Conservation (phyloP, 2,888 invertebrate genomes). For the Orthosia gothica region DNA sequence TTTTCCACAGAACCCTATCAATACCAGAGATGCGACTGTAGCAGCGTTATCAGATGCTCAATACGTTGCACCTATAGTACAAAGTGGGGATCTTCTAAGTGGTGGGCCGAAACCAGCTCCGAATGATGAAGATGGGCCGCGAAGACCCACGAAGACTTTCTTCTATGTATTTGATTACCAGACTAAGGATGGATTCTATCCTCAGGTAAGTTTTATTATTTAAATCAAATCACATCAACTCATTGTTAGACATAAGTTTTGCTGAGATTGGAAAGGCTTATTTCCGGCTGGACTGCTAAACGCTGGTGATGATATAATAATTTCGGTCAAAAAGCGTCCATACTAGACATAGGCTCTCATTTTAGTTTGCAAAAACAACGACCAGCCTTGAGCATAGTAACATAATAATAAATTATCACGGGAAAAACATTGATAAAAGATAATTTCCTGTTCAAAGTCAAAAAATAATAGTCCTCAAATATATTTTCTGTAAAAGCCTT, state of each 20-base stretch:
- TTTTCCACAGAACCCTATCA: slow-evolving; percentile 95
- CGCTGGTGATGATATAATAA: neutral
- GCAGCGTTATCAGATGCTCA: slow-evolving; percentile 98
- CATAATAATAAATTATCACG: neutral
- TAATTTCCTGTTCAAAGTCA: neutral
- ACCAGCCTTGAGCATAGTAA: too few species aligned
- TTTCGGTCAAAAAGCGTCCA: neutral
- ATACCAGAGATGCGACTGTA: slow-evolving; percentile 97
- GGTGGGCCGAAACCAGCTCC: slow-evolving; percentile 92
- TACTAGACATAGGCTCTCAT: neutral
- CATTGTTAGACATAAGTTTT: too few species aligned
- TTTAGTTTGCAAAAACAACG: neutral
- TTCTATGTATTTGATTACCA: slow-evolving; percentile 98
- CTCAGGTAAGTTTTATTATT: slow-evolving; percentile 92
- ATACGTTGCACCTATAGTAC: slow-evolving; percentile 97
- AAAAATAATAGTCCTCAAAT: neutral
- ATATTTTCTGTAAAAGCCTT: neutral
- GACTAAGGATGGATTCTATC: slow-evolving; percentile 97
- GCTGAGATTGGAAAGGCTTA: neutral
- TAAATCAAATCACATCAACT: neutral
- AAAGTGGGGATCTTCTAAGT: slow-evolving; percentile 96
- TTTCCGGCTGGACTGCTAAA: too few species aligned
- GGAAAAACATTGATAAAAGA: neutral
- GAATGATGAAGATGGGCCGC: slow-evolving; percentile 89
- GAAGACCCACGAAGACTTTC: slow-evolving; percentile 94